Base-by-base conservation (phyloP, 2,113 vertebrate genomes). In the Gnathonemus echidnorhynchus region DNA sequence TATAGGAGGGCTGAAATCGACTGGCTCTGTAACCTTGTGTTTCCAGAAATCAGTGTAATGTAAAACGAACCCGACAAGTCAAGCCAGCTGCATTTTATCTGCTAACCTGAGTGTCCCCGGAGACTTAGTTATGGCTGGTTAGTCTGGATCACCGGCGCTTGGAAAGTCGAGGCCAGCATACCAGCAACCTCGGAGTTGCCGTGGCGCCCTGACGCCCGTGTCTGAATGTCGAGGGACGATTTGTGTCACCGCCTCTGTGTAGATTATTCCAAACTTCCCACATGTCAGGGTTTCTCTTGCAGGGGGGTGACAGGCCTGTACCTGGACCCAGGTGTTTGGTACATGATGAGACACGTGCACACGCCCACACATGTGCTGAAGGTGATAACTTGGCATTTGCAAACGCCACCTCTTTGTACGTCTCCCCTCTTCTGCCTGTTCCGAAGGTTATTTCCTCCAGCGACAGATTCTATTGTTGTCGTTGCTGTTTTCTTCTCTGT, bases 21-120 rank as follows among this genome's bases (percentile, higher is more conserved):
- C 42, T 48, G 27, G 45, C 88, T 31, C 42, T 27, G 62, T 77
- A 48, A 39, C 66, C 48, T 49, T 39, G 13, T 48, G 42, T n/a
- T 77, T 35, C 27, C 17, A n/a, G 88, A 48, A 53, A 80, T 89
- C 66, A 52, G 88, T 52, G 31, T 89, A 89, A 80, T 62, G 86
- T 19, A 8, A 35, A 53, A 39, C 24, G 48, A 35, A 2, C 24
- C 35, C 3, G 7, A 66, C 7, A 88, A 24, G 15, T 66, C 13
- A 35, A 35, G 45, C 74, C 45, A 5, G 48, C 13, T 74, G 88
- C 88, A 48, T 88, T 66, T 49, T 45, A 74, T 5, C 15, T 0
- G 11, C 27, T 35, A 27, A 70, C 62, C 62, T 70, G 62, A 70
- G 27, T 31, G 27, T 70, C 62, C n/a, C 62, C 27, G 2, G 62